Percentiles rank a stretch among this genome's conserved stretches.
These are phyloP conservation scores for Geococcyx californianus DNA, from an alignment of 2,113 vertebrate genomes.

Conservation along the genomic window DNA sequence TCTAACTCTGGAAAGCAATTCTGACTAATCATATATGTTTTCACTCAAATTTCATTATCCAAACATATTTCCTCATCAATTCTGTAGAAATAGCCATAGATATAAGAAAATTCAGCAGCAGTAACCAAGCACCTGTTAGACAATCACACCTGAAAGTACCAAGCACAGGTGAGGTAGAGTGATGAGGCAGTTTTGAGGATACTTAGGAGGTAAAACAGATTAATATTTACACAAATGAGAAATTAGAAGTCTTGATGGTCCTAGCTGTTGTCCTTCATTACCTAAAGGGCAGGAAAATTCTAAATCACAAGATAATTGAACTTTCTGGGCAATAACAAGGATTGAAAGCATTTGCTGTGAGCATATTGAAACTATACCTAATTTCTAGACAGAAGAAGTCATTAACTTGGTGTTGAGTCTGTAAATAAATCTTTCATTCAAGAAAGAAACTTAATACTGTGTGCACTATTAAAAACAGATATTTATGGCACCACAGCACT, in stretches of 20 bases:
- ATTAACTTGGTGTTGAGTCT: background rate
- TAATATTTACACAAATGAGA: background rate
- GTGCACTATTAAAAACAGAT: background rate
- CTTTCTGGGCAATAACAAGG: background rate
- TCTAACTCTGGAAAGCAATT: background rate
- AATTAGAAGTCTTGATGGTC: background rate
- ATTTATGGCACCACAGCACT: background rate
- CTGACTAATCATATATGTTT: background rate
- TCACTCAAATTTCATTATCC: background rate
- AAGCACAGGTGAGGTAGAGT: background rate
- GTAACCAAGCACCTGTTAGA: background rate
- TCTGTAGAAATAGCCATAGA: background rate
- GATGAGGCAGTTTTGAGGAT: background rate
- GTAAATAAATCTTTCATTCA: slow-evolving; percentile 16
- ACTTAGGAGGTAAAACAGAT: background rate
- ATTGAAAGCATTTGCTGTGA: background rate
- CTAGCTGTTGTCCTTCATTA: background rate
- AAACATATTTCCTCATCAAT: background rate
- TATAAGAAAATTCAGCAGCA: background rate
- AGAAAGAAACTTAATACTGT: background rate
- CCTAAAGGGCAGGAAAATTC: background rate
- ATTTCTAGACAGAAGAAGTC: background rate
- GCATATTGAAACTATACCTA: background rate
- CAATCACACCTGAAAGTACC: background rate
- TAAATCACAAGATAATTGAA: background rate